These are phyloP conservation scores for Hydrochoerus hydrochaeris DNA, from an alignment of 2,113 vertebrate species.

Conservation along the genomic window DNA sequence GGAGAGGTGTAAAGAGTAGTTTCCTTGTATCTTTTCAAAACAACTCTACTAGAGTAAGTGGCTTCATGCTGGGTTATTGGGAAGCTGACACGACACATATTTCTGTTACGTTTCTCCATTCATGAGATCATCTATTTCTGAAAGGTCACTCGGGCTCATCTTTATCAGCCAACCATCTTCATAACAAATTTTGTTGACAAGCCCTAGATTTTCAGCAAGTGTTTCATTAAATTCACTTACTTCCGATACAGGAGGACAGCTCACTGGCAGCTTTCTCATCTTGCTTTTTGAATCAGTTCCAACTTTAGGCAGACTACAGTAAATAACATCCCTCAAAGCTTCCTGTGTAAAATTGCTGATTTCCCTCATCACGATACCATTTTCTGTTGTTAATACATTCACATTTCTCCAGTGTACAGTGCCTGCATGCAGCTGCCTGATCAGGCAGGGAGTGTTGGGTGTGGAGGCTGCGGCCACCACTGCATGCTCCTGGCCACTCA, in stretches of 20 bases:
- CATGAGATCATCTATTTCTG: neutral
- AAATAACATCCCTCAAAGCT: neutral
- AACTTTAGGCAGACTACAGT: neutral
- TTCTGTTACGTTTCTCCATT: neutral
- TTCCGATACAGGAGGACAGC: neutral
- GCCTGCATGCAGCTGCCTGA: neutral
- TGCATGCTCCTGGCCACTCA: neutral
- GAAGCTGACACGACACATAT: neutral
- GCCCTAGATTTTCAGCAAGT: neutral
- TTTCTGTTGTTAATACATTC: neutral
- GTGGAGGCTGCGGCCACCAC: neutral
- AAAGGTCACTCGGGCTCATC: neutral
- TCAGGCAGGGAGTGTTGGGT: neutral
- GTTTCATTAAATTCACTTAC: neutral
- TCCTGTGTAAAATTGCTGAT: neutral
- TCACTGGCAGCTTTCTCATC: neutral
- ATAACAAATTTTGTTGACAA: neutral
- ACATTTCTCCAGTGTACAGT: neutral
- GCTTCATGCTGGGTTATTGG: neutral
- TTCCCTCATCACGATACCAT: neutral
- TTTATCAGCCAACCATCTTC: neutral
- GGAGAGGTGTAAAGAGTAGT: neutral
- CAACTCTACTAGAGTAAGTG: neutral
- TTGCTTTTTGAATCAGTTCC: neutral
- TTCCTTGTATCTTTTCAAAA: neutral